Conservation (phyloP, 1,140 invertebrate species). For the Diprion similis region DNA sequence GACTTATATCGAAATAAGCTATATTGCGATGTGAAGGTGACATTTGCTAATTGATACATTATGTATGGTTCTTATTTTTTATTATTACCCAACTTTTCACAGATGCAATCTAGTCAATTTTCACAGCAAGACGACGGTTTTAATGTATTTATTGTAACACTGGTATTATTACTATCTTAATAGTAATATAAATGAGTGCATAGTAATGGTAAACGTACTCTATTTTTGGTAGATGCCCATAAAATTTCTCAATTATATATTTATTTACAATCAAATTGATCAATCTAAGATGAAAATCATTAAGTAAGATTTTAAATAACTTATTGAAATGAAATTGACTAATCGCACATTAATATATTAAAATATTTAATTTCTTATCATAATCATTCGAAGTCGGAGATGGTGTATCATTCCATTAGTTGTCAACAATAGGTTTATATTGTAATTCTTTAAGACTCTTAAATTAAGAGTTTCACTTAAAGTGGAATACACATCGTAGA, state of each 20-base stretch:
- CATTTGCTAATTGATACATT: no score
- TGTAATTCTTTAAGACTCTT: not conserved
- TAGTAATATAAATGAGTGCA: not conserved
- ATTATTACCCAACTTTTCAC: not conserved
- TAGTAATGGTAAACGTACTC: not conserved
- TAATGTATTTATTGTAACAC: not conserved
- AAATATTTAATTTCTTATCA: not conserved
- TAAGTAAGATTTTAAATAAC: not conserved
- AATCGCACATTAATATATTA: not conserved
- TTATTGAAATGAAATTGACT: not conserved
- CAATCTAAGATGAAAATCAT: not conserved
- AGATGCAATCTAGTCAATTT: constrained; percentile 1
- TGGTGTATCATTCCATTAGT: not conserved
- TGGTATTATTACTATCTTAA: not conserved
- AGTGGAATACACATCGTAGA: not conserved
- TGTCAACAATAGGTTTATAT: not conserved
- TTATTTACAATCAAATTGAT: not conserved
- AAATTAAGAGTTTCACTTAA: not conserved
- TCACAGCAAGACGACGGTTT: not conserved
- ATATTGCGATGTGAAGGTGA: no score
- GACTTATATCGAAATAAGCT: no score
- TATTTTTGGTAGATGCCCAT: not conserved
- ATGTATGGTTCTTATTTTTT: not conserved
- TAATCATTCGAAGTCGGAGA: not conserved
- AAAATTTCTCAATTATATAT: not conserved